Percentiles rank a stretch among this genome's conserved stretches.
Evolutionary conservation across 2,113 vertebrate genomes (phyloP).

Genomic region (Sturnira hondurensis): DNA sequence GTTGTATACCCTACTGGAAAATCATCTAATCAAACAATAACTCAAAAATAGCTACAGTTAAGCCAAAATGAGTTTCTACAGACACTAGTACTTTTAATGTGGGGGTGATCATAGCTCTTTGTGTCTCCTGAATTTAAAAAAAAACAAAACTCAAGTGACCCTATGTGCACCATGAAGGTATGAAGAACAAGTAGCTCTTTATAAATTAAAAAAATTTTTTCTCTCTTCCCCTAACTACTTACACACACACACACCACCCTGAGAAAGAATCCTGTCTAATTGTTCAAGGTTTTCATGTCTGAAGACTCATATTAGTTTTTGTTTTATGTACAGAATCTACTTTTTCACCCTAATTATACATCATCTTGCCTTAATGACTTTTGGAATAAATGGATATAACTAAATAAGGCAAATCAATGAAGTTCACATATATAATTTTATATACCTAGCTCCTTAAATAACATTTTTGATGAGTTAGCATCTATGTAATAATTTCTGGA

Average conservation of each 20-base stretch:
- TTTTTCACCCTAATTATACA: background rate
- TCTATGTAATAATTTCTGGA: conserved; percentile 46
- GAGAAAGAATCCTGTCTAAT: background rate
- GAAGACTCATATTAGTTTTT: conserved; percentile 8
- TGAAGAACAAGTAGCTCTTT: background rate
- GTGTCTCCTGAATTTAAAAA: background rate
- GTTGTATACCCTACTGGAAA: background rate
- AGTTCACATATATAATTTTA: conserved; percentile 28
- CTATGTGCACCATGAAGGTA: background rate
- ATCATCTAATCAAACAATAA: background rate
- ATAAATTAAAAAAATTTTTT: background rate
- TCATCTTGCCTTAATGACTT: background rate
- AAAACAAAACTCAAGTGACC: background rate
- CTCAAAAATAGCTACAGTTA: background rate
- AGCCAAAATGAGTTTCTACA: background rate
- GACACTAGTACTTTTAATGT: background rate
- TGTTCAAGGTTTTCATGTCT: background rate
- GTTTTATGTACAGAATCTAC: background rate
- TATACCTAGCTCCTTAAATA: background rate
- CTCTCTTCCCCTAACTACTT: background rate
- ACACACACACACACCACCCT: background rate
- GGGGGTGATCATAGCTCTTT: background rate
- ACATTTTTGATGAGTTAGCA: conserved; percentile 43
- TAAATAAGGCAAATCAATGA: conserved; percentile 23
- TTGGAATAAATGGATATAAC: conserved; percentile 1